These are phyloP conservation scores for Ptilonorhynchus violaceus DNA, from an alignment of 2,113 vertebrate genomes.

Conservation along the genomic window DNA sequence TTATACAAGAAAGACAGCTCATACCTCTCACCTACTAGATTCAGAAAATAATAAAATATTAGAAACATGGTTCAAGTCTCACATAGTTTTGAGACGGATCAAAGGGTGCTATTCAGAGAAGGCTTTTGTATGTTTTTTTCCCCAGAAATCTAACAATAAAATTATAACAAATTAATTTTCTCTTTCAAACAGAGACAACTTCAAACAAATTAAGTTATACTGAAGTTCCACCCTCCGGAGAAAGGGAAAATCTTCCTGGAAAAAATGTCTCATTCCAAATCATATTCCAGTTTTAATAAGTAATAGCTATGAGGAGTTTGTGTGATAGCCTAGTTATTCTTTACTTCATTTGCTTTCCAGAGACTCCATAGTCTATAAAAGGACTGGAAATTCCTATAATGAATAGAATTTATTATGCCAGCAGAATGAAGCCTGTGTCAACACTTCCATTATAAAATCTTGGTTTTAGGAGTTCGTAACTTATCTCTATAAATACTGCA, in stretches of 20 bases:
- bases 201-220: neutral
- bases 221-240: neutral
- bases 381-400: slow-evolving; percentile 50
- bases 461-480: neutral
- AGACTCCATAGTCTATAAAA: slow-evolving; percentile 35
- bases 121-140: neutral
- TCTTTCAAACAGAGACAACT: neutral
- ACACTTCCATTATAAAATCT: slow-evolving; percentile 42
- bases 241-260: neutral
- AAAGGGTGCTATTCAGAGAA: neutral
- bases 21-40: neutral
- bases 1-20: neutral
- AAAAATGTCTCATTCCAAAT: neutral
- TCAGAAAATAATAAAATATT: neutral
- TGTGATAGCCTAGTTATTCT: neutral
- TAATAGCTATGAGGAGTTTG: neutral
- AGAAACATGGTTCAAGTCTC: neutral
- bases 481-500: slow-evolving; percentile 11
- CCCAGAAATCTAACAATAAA: neutral
- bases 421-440: slow-evolving; percentile 24
- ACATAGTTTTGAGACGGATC: neutral
- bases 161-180: neutral
- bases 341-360: slow-evolving; percentile 15
- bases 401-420: slow-evolving; percentile 32
- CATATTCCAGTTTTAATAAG: neutral